Base-by-base conservation (phyloP, 2,888 invertebrate species). In the Anthophora plumipes region DNA sequence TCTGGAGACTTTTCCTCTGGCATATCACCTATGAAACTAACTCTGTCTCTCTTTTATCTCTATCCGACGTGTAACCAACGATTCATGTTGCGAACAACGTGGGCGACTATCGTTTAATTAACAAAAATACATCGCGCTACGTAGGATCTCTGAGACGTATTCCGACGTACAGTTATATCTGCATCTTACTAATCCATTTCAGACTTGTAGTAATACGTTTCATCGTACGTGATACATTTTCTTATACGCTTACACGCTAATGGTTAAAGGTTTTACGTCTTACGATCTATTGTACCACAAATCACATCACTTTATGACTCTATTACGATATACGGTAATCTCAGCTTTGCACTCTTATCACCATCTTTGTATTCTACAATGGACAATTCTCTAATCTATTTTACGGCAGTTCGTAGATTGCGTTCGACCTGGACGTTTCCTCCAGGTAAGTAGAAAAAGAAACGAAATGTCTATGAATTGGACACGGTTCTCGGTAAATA, bases 51-150 rank as follows among this genome's bases (percentile, higher is more conserved):
- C 7, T 14, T 7, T 14, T 25, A 20, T 57, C n/a, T 55, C 46
- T 54, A n/a, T 48, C 46, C 69, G 50, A 55, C 66, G 63, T 61
- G 77, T n/a, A 59, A 76, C 52, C 77, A 67, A 70, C 72, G 72
- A 72, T 80, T 73, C 79, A 69, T 75, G 73, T 76, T 82, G 82
- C 72, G 72, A 77, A 66, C 79, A 82, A 77, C 70, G 83, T 63
- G 77, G 71, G 60, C 77, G 76, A 82, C 71, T 31, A 73, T 86
- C 67, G 71, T 80, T 79, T 70, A 81, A 80, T 85, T 77, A 85
- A 86, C 68, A 86, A 86, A 86, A 86, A 86, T 85, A 86, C 86
- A 64, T 80, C 20, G 66, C 64, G 66, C 64, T 80, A 80, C 63
- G 60, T 60, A 68, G 78, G 69, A 78, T 78, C 64, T 59, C 52